Percentiles rank a stretch among this genome's conserved stretches.
These are phyloP conservation scores for Rhinella marina DNA, from an alignment of 2,797 vertebrate species.

Conservation along the genomic window DNA sequence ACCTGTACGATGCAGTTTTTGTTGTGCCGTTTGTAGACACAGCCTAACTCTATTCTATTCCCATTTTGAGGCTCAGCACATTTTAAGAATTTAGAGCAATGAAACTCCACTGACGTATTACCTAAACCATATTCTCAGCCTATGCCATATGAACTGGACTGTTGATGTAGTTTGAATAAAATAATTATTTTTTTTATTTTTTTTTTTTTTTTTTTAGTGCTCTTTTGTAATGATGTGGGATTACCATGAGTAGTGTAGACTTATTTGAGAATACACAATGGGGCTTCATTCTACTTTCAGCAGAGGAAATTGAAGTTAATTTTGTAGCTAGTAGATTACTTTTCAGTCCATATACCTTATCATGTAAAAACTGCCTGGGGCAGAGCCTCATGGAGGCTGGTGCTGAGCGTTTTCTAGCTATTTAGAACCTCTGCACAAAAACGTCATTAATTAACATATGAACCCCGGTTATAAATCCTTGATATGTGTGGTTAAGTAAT, in stretches of 20 bases:
- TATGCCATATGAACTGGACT: neutral
- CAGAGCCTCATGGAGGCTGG: neutral
- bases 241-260: neutral
- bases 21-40: too few relatives aligned
- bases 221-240: neutral
- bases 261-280: conserved; percentile 15
- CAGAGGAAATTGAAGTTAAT: conserved; percentile 42
- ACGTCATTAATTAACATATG: conserved; percentile 21
- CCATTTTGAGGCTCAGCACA: neutral
- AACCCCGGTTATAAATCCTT: conserved; percentile 41
- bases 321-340: conserved; percentile 28
- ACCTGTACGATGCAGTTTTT: too few relatives aligned
- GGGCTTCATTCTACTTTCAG: conserved; percentile 12
- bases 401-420: neutral
- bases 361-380: neutral
- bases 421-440: conserved; percentile 20
- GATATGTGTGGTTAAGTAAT: conserved; percentile 17
- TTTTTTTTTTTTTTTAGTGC: neutral
- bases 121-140: neutral
- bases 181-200: too few relatives aligned
- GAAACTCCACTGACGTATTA: neutral
- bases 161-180: neutral
- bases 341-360: conserved; percentile 40
- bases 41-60: too few relatives aligned
- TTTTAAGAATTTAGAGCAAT: neutral